Base-by-base conservation (phyloP, 1,140 invertebrate species). In the Calephelis nemesis region DNA sequence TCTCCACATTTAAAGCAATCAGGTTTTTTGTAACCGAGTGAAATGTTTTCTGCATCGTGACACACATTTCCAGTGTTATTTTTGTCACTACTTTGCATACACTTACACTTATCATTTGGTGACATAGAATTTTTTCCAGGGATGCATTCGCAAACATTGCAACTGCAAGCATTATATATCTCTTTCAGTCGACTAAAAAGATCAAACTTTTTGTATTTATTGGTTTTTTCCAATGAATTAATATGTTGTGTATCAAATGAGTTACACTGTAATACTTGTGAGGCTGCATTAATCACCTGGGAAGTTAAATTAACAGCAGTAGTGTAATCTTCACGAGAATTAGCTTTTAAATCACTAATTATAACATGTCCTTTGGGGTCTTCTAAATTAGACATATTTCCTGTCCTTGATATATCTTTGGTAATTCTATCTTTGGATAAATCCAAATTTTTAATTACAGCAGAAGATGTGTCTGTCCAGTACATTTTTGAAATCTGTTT, bases 101-200 rank as follows among this genome's bases (percentile, higher is more conserved):
- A 83, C 12, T 79, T 73, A 45, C 80, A 84, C 10, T 49, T 12
- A 40, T 76, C 65, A 47, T 73, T 78, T 48, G 40, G 48, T 13
- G 48, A 6, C 11, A 39, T 47, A 58, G 63, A 13, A 0, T 73
- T 65, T 54, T 69, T 81, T 0, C 73, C 72, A n/a, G 70, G 62
- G 52, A 87, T 73, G 63, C 88, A 90, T 67, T 88, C 82, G 50
- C 88, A 88, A 12, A 87, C 77, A 76, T 84, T 88, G 54, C 86
- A 90, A 62, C 78, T 87, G 49, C 88, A 90, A 3, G 83, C 83
- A 39, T 82, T 78, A 42, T 84, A 90, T 52, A 77, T 76, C 70
- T 86, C 84, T 69, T 83, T 81, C 58, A 88, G 72, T 71, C 68
- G 77, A 52, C 75, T 77, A 13, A 84, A 71, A 50, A 90, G 81